Evolutionary conservation across 2,888 invertebrate genomes (phyloP), one percentile per base, ranked within the genome.

Genomic region (Piscicola geometra): DNA sequence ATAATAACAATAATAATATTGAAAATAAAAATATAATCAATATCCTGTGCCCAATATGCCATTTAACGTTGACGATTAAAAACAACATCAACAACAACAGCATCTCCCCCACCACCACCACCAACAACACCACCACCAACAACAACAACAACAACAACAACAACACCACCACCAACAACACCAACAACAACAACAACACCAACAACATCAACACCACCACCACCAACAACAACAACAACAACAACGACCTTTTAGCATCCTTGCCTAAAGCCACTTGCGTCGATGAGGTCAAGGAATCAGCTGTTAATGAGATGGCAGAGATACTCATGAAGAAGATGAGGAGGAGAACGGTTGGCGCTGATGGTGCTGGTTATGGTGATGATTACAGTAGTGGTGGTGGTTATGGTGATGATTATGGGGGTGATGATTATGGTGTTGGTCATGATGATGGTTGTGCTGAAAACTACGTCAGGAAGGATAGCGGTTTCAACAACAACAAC

Each of bases 301-400:
- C 72, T 9, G 73, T 76, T 0, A 66, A 50, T 9, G 73, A 76
- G 36, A 73, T 76, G 76, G 15, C 67, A 30, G 67, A 68, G 18
- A 47, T 52, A 15, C 73, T 76, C 41, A 32, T 47, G 12, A 73
- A 28, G 69, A 73, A 76, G 50, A 35, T 35, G 35, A 33, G 73
- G n/a, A n/a, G 73, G 15, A 56, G 36, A 32, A 60, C 73, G 1
- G 33, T 64, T 9, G 64, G 33, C 3, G 3, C 18, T 15, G 32
- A 18, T 68, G 68, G 28, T 35, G 68, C 15, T 25, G 60, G 25
- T 18, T 3, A n/a, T 18, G 60, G 25, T 18, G 21, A n/a, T 56
- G 21, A 5, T 56, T 3, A n/a, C n/a, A n/a, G 25, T 25, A n/a
- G 25, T 18, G 60, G 25, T 25, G 25, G 25, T 25, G 25, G 25